These are phyloP conservation scores for Tillus elongatus DNA, from an alignment of 2,888 invertebrate species.

Conservation along the genomic window DNA sequence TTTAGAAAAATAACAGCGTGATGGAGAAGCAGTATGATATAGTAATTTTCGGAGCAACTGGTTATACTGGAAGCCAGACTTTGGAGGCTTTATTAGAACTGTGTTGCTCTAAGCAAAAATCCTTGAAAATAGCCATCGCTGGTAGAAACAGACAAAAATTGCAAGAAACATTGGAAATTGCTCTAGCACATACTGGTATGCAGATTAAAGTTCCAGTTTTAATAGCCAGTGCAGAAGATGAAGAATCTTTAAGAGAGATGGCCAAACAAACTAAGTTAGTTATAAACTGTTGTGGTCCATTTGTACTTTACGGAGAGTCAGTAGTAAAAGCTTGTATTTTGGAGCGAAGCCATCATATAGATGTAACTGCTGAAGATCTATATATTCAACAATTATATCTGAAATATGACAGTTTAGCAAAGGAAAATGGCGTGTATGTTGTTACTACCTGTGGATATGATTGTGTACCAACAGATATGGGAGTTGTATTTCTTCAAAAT, in stretches of 20 bases:
- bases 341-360: constrained; percentile 76
- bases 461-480: constrained; percentile 83
- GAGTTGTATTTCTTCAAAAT: constrained; percentile 65
- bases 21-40: constrained; percentile 53
- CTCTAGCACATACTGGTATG: constrained; percentile 41
- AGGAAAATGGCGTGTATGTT: constrained; percentile 71
- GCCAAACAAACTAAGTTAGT: constrained; percentile 67
- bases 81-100: constrained; percentile 54
- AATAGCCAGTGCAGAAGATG: constrained; percentile 67
- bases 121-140: constrained; percentile 79
- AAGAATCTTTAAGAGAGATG: constrained; percentile 70
- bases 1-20: constrained; percentile 38
- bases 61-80: constrained; percentile 84
- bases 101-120: constrained; percentile 39
- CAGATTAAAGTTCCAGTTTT: constrained; percentile 57
- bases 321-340: constrained; percentile 79
- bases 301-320: constrained; percentile 76
- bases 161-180: constrained; percentile 29
- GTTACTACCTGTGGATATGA: constrained; percentile 92
- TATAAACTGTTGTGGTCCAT: constrained; percentile 91
- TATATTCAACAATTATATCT: constrained; percentile 55
- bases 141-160: constrained; percentile 57
- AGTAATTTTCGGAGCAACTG: constrained; percentile 89
- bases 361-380: constrained; percentile 87
- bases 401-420: constrained; percentile 63